phyloP scores from a whole-genome alignment of 2,797 vertebrate genomes.

The Tiaroga cobitis region DNA sequence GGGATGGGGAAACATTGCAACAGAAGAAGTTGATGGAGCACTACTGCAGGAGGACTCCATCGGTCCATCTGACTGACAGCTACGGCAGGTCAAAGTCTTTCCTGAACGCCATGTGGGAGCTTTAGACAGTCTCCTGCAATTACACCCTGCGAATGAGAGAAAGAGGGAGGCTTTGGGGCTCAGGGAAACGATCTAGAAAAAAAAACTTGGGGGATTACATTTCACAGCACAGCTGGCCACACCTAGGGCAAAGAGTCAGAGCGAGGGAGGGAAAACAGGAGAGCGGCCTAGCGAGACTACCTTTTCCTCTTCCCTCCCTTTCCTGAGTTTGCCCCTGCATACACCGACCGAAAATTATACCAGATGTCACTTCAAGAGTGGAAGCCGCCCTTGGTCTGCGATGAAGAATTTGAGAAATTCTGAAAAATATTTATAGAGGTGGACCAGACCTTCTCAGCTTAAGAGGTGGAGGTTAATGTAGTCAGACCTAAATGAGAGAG shows the following conservation, averaged over 20 bases:
- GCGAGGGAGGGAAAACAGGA: constrained; percentile 29
- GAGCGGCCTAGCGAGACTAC: constrained; percentile 65
- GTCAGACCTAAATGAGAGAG: constrained; percentile 67
- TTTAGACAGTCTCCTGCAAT: constrained; percentile 54
- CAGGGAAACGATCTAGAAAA: constrained; percentile 60
- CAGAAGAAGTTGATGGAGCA: not conserved
- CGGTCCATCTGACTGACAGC: constrained; percentile 22
- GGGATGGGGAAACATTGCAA: not conserved
- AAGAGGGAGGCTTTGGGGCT: constrained; percentile 36
- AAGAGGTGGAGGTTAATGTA: constrained; percentile 71
- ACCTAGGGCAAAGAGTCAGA: constrained; percentile 58
- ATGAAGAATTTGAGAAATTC: constrained; percentile 79
- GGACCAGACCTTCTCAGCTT: constrained; percentile 68
- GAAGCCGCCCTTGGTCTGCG: constrained; percentile 62
- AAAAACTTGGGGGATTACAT: constrained; percentile 59
- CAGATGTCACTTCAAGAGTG: constrained; percentile 77
- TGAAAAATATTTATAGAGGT: constrained; percentile 78
- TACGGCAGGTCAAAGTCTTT: constrained; percentile 18
- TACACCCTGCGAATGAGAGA: constrained; percentile 47
- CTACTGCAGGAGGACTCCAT: constrained; percentile 26
- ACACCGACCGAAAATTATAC: constrained; percentile 71
- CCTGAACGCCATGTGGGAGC: constrained; percentile 42
- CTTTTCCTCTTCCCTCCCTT: constrained; percentile 83
- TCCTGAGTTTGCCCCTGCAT: constrained; percentile 70
- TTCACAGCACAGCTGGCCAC: constrained; percentile 68